Evolutionary conservation across 2,888 invertebrate genomes (phyloP).

Genomic region (Acanthococcus lagerstroemiae): DNA sequence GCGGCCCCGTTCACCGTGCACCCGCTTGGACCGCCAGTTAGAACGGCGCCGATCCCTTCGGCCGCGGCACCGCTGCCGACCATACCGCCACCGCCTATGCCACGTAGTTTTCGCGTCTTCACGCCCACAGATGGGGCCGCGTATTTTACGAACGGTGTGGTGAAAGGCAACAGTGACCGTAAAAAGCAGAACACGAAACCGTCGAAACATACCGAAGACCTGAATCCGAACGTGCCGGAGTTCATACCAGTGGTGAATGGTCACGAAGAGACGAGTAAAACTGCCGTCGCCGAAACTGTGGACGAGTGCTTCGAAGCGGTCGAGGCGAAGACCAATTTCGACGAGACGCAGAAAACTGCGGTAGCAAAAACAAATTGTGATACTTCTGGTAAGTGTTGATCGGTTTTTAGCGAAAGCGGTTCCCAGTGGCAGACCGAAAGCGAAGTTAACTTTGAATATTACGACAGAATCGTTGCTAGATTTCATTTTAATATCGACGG

Average conservation of each 20-base stretch:
- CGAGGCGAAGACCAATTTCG: slow-evolving; percentile 31
- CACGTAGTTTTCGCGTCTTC: slow-evolving; percentile 20
- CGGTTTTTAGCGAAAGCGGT: too few relatives aligned
- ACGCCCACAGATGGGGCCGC: slow-evolving; percentile 9
- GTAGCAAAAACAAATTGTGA: slow-evolving; percentile 1
- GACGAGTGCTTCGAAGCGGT: slow-evolving; percentile 33
- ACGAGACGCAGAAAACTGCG: slow-evolving; percentile 11
- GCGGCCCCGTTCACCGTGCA: slow-evolving; percentile 36
- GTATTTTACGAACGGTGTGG: background rate
- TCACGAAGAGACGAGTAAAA: slow-evolving; percentile 10
- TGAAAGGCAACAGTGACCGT: background rate
- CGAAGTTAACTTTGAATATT: too few relatives aligned
- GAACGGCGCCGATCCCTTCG: slow-evolving; percentile 32
- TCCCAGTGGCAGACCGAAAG: too few relatives aligned
- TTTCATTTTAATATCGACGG: too few relatives aligned
- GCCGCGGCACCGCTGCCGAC: slow-evolving; percentile 33
- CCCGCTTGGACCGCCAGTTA: slow-evolving; percentile 37
- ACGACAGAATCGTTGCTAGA: too few relatives aligned
- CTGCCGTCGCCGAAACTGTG: slow-evolving; percentile 12
- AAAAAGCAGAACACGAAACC: background rate
- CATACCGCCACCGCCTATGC: slow-evolving; percentile 33
- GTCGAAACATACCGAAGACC: slow-evolving; percentile 42
- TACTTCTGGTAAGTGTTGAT: background rate
- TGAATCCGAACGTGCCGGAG: slow-evolving; percentile 79
- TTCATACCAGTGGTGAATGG: slow-evolving; percentile 53